phyloP scores from a whole-genome alignment of 2,113 vertebrate genomes.

The Oxyruncus cristatus region DNA sequence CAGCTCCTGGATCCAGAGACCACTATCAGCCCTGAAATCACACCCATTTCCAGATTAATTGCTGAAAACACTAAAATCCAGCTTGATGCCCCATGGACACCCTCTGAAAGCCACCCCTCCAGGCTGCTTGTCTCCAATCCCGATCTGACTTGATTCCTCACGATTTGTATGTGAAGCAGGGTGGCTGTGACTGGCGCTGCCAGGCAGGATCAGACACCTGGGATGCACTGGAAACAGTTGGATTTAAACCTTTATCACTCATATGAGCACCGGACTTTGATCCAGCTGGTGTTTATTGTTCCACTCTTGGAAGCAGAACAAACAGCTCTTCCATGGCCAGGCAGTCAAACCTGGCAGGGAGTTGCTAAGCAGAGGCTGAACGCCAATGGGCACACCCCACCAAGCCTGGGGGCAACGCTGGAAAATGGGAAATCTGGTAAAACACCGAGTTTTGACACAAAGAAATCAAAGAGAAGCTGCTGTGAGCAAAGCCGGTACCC shows the following conservation, averaged over 20 bases:
- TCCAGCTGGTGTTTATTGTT: not conserved
- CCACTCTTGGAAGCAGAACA: not conserved
- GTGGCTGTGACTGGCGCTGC: not conserved
- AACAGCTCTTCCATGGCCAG: not conserved
- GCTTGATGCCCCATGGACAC: rapidly evolving
- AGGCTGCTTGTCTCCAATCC: not conserved
- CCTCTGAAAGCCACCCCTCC: not conserved
- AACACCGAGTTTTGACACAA: not conserved
- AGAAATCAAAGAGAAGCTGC: not conserved
- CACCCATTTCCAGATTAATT: not conserved
- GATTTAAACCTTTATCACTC: not conserved
- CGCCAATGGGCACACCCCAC: not conserved
- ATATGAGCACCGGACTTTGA: constrained; percentile 8
- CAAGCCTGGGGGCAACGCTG: not conserved
- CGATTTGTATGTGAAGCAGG: not conserved
- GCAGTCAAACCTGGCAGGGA: not conserved
- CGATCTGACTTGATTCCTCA: not conserved
- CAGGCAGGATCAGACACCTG: not conserved
- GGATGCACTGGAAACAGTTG: not conserved
- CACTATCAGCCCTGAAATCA: not conserved
- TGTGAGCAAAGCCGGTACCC: not conserved
- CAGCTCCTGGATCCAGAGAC: not conserved
- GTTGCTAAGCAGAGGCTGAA: constrained; percentile 5
- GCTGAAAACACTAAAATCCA: not conserved
- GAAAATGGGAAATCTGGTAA: not conserved